A percentile compares a stretch with the other conserved stretches of the same genome.
Conservation (phyloP, 2,113 vertebrate species). For the Solea solea region DNA sequence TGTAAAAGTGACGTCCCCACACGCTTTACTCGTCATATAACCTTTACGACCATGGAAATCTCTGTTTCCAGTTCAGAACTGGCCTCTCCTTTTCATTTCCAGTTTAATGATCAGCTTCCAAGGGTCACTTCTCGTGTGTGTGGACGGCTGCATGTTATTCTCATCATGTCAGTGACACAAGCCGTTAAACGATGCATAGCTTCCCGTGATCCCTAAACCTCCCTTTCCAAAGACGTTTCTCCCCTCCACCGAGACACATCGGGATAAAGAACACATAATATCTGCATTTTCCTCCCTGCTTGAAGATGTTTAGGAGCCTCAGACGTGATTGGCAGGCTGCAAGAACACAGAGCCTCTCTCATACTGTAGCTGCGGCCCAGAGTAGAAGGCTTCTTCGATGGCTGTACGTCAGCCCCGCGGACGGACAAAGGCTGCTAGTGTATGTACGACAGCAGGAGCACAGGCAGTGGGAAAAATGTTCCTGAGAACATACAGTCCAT, state of each 20-base stretch:
- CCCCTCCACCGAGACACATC: no score
- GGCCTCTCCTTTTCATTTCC: no score
- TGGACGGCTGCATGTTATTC: no score
- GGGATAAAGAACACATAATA: not conserved
- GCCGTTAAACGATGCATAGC: not conserved
- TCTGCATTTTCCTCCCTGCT: no score
- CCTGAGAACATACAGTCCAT: conserved; percentile 36
- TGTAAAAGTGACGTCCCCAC: no score
- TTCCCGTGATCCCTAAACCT: conserved; percentile 9
- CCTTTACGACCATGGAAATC: no score
- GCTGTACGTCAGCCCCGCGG: conserved; percentile 72
- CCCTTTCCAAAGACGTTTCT: no score
- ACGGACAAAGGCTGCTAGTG: conserved; percentile 75
- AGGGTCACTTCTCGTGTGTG: not conserved
- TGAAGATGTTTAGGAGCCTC: no score
- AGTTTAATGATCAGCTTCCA: no score
- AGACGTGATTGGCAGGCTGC: conserved; percentile 52
- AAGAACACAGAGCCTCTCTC: conserved; percentile 79
- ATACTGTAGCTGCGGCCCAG: conserved; percentile 62
- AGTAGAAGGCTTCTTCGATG: conserved; percentile 77
- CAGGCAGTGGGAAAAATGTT: not conserved
- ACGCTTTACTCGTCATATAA: no score
- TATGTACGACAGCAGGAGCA: conserved; percentile 27
- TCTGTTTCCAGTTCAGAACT: no score
- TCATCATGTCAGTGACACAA: not conserved